These are phyloP conservation scores for Eulemur rufifrons DNA, from an alignment of 2,113 vertebrate species.

Conservation along the genomic window DNA sequence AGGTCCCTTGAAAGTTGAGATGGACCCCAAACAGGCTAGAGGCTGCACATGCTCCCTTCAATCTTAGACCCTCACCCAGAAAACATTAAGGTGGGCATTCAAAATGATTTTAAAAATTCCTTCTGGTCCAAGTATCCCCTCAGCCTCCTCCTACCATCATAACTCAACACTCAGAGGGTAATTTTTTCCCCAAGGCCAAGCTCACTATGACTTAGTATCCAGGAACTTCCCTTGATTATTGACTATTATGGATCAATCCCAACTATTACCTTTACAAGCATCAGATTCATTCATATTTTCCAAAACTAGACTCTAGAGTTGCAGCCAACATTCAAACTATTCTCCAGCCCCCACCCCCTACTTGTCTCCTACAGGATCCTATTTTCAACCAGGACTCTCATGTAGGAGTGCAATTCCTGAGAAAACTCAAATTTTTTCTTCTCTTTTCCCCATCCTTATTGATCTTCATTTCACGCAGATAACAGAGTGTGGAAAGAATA, in stretches of 20 bases:
- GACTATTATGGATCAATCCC: not conserved
- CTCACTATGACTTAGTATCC: not conserved
- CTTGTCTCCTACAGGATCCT: not conserved
- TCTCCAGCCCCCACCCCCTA: not conserved
- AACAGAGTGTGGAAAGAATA: not conserved
- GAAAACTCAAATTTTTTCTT: not conserved
- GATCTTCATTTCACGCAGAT: not conserved
- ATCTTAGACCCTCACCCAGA: not conserved
- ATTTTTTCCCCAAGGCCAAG: not conserved
- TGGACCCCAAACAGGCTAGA: not conserved
- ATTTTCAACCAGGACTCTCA: not conserved
- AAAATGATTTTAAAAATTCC: not conserved
- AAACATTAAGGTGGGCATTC: not conserved
- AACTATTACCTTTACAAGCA: not conserved
- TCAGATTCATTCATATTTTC: not conserved
- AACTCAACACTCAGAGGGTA: not conserved
- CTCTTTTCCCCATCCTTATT: not conserved
- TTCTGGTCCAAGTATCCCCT: not conserved
- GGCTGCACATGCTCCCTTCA: not conserved
- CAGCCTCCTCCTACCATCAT: not conserved
- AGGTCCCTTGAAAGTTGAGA: not conserved
- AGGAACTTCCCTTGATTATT: not conserved
- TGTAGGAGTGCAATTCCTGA: not conserved
- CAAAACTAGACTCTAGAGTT: not conserved
- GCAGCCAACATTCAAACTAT: not conserved